Conservation (phyloP, 2,888 invertebrate species). For the Protonemura montana region DNA sequence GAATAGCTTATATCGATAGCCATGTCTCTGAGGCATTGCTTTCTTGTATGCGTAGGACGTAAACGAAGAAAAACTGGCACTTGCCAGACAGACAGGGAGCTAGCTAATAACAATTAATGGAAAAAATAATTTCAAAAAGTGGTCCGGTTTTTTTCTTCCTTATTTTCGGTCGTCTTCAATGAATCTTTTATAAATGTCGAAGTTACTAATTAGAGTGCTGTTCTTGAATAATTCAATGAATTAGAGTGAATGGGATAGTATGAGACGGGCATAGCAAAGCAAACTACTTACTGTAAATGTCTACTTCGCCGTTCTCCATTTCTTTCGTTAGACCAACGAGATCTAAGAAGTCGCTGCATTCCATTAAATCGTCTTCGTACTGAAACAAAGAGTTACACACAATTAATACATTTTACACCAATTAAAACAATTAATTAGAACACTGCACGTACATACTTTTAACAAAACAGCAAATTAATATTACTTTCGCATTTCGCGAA, state of each 20-base stretch:
- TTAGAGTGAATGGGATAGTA: neutral
- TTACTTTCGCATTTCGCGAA: neutral
- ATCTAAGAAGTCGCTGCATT: conserved; percentile 45
- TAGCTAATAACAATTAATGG: neutral
- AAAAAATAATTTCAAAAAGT: neutral
- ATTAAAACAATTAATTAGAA: neutral
- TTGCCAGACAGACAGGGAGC: neutral
- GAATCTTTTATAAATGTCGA: neutral
- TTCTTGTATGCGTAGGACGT: neutral
- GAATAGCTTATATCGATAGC: neutral
- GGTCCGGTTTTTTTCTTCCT: neutral
- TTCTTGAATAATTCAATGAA: neutral
- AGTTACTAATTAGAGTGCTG: neutral
- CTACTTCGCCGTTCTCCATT: conserved; percentile 38
- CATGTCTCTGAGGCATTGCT: neutral
- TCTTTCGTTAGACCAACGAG: conserved; percentile 40
- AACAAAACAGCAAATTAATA: neutral
- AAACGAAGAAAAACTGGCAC: neutral
- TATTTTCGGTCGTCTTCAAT: neutral
- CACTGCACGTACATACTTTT: neutral
- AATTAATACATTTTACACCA: neutral
- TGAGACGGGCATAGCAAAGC: neutral
- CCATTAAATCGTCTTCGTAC: conserved; percentile 45
- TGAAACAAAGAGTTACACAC: conserved; percentile 34
- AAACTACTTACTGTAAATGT: conserved; percentile 45